phyloP scores from a whole-genome alignment of 1,140 invertebrate species.

The Leptopilina boulardi region DNA sequence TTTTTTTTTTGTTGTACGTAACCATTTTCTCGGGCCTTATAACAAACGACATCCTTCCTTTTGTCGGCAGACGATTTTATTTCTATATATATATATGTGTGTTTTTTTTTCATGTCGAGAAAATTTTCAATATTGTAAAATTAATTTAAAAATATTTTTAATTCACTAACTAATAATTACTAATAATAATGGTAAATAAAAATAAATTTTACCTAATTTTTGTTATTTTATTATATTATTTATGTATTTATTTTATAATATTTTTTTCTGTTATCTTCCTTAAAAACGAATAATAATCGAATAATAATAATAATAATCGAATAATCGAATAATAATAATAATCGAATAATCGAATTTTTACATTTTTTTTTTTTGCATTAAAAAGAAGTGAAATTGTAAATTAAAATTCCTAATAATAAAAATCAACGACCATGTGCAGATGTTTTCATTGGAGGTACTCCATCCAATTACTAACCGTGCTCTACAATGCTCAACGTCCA shows the following conservation, averaged over 20 bases:
- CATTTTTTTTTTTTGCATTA: no score
- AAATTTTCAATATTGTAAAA: background rate
- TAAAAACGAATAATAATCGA: no score
- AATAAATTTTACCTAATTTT: no score
- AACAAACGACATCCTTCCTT: constrained; percentile 60
- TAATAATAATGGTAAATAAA: no score
- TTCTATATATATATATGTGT: no score
- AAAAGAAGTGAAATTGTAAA: background rate
- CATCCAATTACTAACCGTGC: constrained; percentile 26
- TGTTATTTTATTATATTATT: no score
- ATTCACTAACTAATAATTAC: no score
- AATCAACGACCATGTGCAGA: constrained; percentile 29
- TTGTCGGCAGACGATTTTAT: constrained; percentile 51
- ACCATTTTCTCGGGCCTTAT: constrained; percentile 49
- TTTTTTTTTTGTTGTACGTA: constrained; percentile 57
- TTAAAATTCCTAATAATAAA: background rate
- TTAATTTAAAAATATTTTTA: background rate
- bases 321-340: no score
- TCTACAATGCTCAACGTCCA: background rate
- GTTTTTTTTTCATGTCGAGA: background rate
- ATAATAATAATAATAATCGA: no score
- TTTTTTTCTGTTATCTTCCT: no score
- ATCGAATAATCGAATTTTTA: no score
- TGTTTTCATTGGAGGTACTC: background rate
- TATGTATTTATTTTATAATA: no score